Conservation (phyloP, 2,888 invertebrate genomes). For the Papilio elwesi region DNA sequence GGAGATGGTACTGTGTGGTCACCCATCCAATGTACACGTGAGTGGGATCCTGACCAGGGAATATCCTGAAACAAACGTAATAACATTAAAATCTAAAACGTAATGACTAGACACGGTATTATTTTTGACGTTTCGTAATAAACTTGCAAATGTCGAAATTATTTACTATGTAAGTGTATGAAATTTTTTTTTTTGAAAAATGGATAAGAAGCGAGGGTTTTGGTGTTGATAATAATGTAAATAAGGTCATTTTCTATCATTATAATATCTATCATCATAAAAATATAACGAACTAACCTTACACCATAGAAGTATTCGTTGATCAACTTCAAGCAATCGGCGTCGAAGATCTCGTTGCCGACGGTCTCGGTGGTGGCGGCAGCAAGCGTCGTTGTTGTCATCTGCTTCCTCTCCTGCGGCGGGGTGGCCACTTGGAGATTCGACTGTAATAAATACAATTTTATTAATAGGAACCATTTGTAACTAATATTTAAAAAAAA, state of each 20-base stretch:
- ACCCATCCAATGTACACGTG: constrained; percentile 99
- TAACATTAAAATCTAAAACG: neutral
- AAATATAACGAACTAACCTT: constrained; percentile 57
- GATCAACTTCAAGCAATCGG: constrained; percentile 94
- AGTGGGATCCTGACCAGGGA: constrained; percentile 97
- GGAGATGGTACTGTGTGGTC: constrained; percentile 97
- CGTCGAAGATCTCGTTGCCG: constrained; percentile 94
- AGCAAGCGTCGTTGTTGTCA: constrained; percentile 87
- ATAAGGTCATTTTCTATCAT: too few species aligned
- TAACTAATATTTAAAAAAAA: too few species aligned
- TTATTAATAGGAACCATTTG: neutral
- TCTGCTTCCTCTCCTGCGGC: constrained; percentile 88
- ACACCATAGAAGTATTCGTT: constrained; percentile 98
- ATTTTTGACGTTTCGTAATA: too few species aligned
- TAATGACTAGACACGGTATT: neutral
- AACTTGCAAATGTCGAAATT: too few species aligned
- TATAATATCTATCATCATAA: too few species aligned
- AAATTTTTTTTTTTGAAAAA: too few species aligned
- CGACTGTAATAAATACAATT: constrained; percentile 62
- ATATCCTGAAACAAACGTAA: constrained; percentile 84
- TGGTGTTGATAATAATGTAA: too few species aligned
- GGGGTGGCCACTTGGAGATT: constrained; percentile 87
- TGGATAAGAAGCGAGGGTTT: too few species aligned
- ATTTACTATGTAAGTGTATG: too few species aligned
- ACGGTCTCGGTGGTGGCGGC: constrained; percentile 90